Base-by-base conservation (phyloP, 2,113 vertebrate species). In the Dolichallabes microphthalmus region DNA sequence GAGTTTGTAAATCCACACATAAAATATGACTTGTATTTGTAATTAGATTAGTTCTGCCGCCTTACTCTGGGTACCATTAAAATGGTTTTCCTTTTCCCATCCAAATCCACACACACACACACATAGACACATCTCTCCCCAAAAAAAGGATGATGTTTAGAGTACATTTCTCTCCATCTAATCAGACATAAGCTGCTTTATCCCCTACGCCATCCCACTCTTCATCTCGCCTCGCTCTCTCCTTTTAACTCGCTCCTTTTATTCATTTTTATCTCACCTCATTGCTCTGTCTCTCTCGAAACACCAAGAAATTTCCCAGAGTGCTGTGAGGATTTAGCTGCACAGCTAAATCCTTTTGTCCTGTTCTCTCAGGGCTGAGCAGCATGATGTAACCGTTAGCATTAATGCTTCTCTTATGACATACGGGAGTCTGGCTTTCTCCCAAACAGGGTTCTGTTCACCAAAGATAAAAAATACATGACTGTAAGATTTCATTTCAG, bases 161-260 rank as follows among this genome's bases (percentile, higher is more conserved):
- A 77, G 79, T 35, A 35, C 69, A 76, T 81, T 20, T 83, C 45
- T 20, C 60, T 86, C 25, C 60, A 32, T 86, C 78, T 81, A 84
- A 88, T 80, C 55, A 78, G 69, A 85, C 79, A 55, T 79, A 80
- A 88, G 69, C 80, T 76, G 82, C 69, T 84, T 88, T 55, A 78
- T 86, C 55, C 82, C 19, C 27, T 63, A 79, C 30, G 22, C 45
- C 45, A 74, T 77, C 63, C 64, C 25, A 45, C 74, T 55, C 50
- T 61, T 66, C 35, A 53, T 58, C 32, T 25, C 25, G 2, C 0
- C 52, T 39, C 68, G 4, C 79, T 57, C 52, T 61, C 66, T 69
- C 35, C 22, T 71, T 73, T 71, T 45, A 52, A 73, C 52, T 58
- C 64, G 39, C 68, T 39, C n/a, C 32, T 32, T 39, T 74, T 74